Evolutionary conservation across 1,140 invertebrate genomes (phyloP), one percentile per base, ranked within the genome.

Genomic region (Pygmarrhopalites habei): DNA sequence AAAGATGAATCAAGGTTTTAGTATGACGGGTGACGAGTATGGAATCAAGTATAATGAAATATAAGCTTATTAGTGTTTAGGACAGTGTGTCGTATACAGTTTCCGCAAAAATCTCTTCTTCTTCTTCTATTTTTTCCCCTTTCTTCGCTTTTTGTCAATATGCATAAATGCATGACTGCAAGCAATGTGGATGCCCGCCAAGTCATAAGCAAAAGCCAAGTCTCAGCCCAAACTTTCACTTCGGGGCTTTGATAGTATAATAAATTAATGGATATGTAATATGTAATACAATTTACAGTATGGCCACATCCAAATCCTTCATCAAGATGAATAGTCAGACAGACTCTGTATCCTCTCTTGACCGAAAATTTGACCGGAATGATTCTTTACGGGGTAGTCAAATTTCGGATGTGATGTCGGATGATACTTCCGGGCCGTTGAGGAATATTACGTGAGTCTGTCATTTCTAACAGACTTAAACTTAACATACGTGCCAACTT

Each of bases 301-400:
- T 88, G 76, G 81, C 83, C 30, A 86, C 86, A n/a, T 90, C 89
- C 0, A 90, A 90, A 73, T 89, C 89, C 1, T 92, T 92, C 72
- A 92, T 93, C 70, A 91, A 91, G 78, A 89, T 88, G 44, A 93
- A 91, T 74, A 92, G 89, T 73, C 84, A 90, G 73, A 84, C 85
- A 21, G 87, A 90, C 70, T 78, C 86, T 23, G 81, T 82, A 14
- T 60, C 65, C 30, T 58, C 60, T 17, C 28, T 60, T 56, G 67
- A 71, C 74, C 74, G 39, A 12, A 68, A 62, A 72, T 74, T 86
- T 56, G 84, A 82, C 69, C 80, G 87, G 68, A 76, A 86, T 60
- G 86, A 89, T 74, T 89, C 87, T 14, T 73, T 89, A 43, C 78
- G 83, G 75, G 82, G 81, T 67, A 68, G 64, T 53, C 64, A 84